These are phyloP conservation scores for Drosophila nr. perissopoda DNA, from an alignment of 2,888 invertebrate genomes.

Conservation along the genomic window DNA sequence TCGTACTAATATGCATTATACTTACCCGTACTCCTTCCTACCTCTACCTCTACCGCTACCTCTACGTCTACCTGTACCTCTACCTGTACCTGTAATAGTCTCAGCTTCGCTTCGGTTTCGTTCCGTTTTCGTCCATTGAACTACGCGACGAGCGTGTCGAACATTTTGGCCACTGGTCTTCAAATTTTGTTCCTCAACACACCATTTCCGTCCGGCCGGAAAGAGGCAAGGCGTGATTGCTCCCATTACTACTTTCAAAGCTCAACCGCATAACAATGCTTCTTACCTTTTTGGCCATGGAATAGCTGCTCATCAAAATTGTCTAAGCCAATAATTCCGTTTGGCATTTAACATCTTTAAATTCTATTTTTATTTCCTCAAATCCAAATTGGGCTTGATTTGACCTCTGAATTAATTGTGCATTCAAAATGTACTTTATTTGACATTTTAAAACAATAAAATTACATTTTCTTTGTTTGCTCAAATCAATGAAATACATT, in stretches of 20 bases:
- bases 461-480: not conserved
- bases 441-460: not conserved
- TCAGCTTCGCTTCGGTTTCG: slow-evolving; percentile 22
- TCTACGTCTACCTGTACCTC: not conserved
- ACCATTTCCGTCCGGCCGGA: not conserved
- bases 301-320: not conserved
- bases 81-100: slow-evolving; percentile 1
- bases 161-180: slow-evolving; percentile 61
- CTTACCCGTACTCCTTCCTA: slow-evolving; percentile 10
- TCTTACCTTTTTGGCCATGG: not conserved
- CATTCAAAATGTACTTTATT: not conserved
- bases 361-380: not conserved
- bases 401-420: not conserved
- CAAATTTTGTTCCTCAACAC: slow-evolving; percentile 11
- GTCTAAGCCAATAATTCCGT: not conserved
- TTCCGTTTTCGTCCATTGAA: slow-evolving; percentile 56
- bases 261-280: not conserved
- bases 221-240: not conserved
- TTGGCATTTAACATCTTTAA: not conserved
- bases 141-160: slow-evolving; percentile 59
- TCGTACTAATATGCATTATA: slow-evolving; percentile 48
- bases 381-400: not conserved
- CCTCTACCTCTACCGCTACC: slow-evolving; percentile 19
- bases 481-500: not conserved
- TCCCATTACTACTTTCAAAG: not conserved